Evolutionary conservation across 1,140 invertebrate species (phyloP).

Genomic region (Neodiprion lecontei): DNA sequence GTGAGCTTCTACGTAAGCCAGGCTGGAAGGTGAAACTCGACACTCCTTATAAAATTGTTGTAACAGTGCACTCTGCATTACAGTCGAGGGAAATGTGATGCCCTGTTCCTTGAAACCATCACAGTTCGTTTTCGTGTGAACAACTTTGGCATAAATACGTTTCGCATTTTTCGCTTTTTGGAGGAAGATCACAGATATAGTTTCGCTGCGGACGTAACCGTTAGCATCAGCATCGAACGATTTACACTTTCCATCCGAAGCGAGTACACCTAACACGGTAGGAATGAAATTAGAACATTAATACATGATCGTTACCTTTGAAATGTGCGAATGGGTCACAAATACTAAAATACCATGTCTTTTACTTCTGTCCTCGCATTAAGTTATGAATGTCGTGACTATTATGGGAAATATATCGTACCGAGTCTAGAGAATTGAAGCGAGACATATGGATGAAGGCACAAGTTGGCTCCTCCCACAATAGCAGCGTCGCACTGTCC

Average conservation of each 20-base stretch:
- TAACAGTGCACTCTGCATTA: conserved; percentile 80
- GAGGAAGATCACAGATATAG: conserved; percentile 78
- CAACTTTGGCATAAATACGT: conserved; percentile 75
- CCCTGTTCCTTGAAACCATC: conserved; percentile 87
- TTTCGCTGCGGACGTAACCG: conserved; percentile 80
- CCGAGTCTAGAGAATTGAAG: conserved; percentile 75
- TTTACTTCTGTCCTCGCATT: too few relatives aligned
- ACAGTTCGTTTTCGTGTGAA: conserved; percentile 76
- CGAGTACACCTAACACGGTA: conserved; percentile 80
- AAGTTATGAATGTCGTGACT: too few relatives aligned
- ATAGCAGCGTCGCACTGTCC: conserved; percentile 87
- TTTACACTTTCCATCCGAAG: conserved; percentile 85
- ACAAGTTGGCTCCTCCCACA: conserved; percentile 84
- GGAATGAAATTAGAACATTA: not conserved
- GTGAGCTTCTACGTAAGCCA: conserved; percentile 91
- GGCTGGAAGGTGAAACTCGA: conserved; percentile 70
- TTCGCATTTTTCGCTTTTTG: conserved; percentile 83
- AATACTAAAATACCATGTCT: too few relatives aligned
- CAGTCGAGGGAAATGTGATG: conserved; percentile 90
- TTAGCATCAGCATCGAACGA: conserved; percentile 85
- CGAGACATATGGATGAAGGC: conserved; percentile 85
- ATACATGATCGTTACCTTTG: not conserved
- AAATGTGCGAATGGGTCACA: not conserved
- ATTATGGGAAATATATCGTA: conserved; percentile 24
- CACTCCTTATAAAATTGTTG: conserved; percentile 89